These are phyloP conservation scores for Pteronura brasiliensis DNA, from an alignment of 2,113 vertebrate genomes.

Conservation along the genomic window DNA sequence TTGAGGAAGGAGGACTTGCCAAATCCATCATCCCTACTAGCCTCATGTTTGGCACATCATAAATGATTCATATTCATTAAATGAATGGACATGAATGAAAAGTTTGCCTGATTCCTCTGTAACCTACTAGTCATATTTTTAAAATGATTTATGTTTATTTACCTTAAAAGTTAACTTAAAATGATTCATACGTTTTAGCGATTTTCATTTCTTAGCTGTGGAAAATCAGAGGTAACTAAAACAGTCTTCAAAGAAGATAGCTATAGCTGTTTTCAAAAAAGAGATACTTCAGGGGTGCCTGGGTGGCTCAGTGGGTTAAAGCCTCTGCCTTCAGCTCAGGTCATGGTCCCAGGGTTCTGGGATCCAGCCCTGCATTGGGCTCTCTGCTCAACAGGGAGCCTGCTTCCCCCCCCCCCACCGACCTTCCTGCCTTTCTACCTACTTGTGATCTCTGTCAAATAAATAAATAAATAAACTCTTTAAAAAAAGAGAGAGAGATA, in stretches of 20 bases:
- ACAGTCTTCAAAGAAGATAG: neutral
- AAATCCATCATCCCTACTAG: neutral
- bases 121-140: neutral
- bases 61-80: neutral
- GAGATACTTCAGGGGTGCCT: neutral
- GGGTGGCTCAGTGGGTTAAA: no score
- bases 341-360: no score
- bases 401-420: accelerated
- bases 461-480: no score
- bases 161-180: neutral
- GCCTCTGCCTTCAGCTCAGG: no score
- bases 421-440: no score
- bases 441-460: no score
- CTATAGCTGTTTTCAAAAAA: neutral
- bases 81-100: neutral
- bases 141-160: neutral
- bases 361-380: no score
- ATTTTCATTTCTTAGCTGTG: neutral
- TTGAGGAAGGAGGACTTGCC: neutral
- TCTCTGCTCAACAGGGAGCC: no score
- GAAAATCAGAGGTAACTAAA: neutral
- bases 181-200: neutral
- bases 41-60: neutral
- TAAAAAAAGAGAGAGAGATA: neutral
- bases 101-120: neutral